Base-by-base conservation (phyloP, 2,888 invertebrate genomes). In the Cheiracanthium punctorium region DNA sequence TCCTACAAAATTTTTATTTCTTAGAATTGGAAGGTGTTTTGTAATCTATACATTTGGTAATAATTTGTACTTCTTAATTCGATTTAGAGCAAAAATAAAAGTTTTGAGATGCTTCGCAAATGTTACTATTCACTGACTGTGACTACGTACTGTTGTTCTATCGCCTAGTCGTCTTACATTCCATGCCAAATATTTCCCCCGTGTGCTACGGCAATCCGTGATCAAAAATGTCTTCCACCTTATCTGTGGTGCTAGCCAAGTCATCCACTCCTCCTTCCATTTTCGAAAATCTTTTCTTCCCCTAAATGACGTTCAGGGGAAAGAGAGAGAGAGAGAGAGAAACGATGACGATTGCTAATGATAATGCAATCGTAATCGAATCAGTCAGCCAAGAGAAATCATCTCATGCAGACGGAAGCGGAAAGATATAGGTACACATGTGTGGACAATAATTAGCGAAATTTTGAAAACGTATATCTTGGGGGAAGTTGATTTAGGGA, bases 341-440 rank as follows among this genome's bases (percentile, higher is more conserved):
- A 85, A 85, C 84, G 84, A 85, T 85, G 79, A 85, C 79, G 84
- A 85, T 85, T 74, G 84, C 84, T 85, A 85, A 85, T 85, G 84
- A 85, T 85, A 79, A 85, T 85, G 84, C 79, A 79, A 85, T 85
- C 84, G 79, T 85, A 85, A 85, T 85, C 84, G 84, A 85, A 85
- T 85, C 84, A 79, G 69, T 69, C 77, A 52, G 74, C 74, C 43
- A 72, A 69, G 37, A 85, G 79, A 37, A 85, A 85, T 79, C 69
- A 74, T 74, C 73, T 79, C 73, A 85, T 79, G 84, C 74, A 74
- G 74, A 85, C 73, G 84, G 84, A 85, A 85, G 65, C 70, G 79
- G 79, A 73, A 64, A 77, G 77, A 79, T 69, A 74, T 65, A 79
- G 43, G 52, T 79, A 74, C 52, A 79, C 24, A 67, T 71, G 73